Conservation (phyloP, 2,797 vertebrate genomes). For the Macroramphosus scolopax region DNA sequence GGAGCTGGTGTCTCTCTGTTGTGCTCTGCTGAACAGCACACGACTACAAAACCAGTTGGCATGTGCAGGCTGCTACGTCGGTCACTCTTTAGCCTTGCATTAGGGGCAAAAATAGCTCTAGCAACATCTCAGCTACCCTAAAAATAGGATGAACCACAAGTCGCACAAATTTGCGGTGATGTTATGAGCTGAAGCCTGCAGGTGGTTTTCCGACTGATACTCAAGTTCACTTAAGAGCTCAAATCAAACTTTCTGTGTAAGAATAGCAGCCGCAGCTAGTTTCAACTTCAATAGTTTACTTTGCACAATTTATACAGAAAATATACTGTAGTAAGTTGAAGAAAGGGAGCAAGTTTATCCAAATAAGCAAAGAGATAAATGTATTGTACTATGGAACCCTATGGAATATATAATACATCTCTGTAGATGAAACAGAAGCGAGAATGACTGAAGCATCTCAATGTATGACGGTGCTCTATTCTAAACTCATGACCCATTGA, state of each 20-base stretch:
- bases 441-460: too few relatives aligned
- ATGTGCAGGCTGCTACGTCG: slow-evolving; percentile 45
- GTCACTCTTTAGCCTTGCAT: slow-evolving; percentile 51
- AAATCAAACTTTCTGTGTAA: neutral
- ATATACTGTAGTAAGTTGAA: too few relatives aligned
- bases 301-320: too few relatives aligned
- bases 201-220: slow-evolving; percentile 20
- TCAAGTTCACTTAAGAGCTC: too few relatives aligned
- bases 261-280: neutral
- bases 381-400: too few relatives aligned
- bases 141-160: slow-evolving; percentile 61
- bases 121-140: slow-evolving; percentile 58
- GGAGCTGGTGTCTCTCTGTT: slow-evolving; percentile 29
- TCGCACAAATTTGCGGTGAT: slow-evolving; percentile 21
- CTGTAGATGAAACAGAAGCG: too few relatives aligned
- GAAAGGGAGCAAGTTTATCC: neutral
- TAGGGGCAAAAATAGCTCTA: slow-evolving; percentile 60
- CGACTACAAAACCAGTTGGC: slow-evolving; percentile 51
- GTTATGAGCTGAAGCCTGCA: slow-evolving; percentile 30
- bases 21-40: slow-evolving; percentile 33
- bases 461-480: neutral
- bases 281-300: neutral
- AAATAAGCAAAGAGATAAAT: too few relatives aligned
- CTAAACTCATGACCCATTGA: slow-evolving; percentile 1
- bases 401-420: too few relatives aligned